Percentiles rank a stretch among this genome's conserved stretches.
Conservation (phyloP, 2,113 vertebrate genomes). For the Microtus montanus region DNA sequence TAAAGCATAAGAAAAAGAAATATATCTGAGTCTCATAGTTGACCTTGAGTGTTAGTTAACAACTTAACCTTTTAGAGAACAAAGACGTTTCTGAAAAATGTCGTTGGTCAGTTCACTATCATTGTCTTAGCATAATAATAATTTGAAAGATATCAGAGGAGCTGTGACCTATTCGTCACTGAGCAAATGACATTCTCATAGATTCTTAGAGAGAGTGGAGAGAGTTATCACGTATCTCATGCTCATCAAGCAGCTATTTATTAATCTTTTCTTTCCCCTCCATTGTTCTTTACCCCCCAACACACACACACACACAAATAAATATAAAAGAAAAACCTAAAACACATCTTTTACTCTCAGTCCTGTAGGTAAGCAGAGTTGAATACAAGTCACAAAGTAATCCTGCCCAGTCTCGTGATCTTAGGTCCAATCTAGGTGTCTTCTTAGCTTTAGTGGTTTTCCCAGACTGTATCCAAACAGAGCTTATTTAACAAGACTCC, state of each 20-base stretch:
- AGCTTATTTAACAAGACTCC: neutral
- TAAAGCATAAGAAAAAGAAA: neutral
- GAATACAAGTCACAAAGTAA: neutral
- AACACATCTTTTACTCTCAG: neutral
- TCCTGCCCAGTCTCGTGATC: neutral
- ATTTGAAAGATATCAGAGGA: neutral
- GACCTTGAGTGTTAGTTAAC: neutral
- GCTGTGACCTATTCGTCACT: neutral
- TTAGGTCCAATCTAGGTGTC: neutral
- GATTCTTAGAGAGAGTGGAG: neutral
- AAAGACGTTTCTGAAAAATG: neutral
- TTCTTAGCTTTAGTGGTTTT: neutral
- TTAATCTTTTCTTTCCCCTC: neutral
- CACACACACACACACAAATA: neutral
- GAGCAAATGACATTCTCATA: neutral
- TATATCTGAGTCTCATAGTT: neutral
- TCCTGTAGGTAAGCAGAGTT: neutral
- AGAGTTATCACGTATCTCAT: neutral
- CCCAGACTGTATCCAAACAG: neutral
- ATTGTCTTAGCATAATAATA: neutral
- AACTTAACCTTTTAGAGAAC: neutral
- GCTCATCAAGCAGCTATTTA: neutral
- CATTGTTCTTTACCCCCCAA: neutral
- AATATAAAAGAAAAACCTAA: neutral
- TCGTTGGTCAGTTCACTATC: neutral